Evolutionary conservation across 2,888 invertebrate species (phyloP).

Genomic region (Tholera decimalis): DNA sequence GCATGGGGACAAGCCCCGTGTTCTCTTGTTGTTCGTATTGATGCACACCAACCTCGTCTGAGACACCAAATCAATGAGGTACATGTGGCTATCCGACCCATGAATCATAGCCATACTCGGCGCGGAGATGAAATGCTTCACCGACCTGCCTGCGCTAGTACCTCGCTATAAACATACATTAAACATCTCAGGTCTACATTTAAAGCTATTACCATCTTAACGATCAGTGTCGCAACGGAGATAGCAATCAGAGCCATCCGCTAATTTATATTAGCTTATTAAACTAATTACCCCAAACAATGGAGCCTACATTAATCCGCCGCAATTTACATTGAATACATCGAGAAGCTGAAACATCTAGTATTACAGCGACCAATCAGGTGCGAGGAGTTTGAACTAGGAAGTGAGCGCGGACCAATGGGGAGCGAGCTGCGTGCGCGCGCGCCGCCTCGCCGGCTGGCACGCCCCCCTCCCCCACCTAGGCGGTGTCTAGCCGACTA

Average conservation of each 20-base stretch:
- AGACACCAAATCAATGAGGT: no score
- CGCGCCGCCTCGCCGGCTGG: conserved; percentile 74
- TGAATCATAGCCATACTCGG: conserved; percentile 8
- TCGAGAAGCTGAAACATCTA: conserved; percentile 56
- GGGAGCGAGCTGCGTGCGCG: conserved; percentile 65
- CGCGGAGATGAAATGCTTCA: conserved; percentile 13
- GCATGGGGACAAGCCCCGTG: no score
- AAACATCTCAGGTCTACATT: conserved; percentile 23
- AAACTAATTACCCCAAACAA: conserved; percentile 65
- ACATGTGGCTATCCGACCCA: no score
- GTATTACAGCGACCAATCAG: conserved; percentile 53
- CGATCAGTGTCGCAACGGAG: conserved; percentile 56
- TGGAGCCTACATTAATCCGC: conserved; percentile 64
- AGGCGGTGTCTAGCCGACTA: conserved; percentile 59
- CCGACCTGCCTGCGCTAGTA: not conserved
- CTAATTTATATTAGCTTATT: conserved; percentile 59
- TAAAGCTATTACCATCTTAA: conserved; percentile 49
- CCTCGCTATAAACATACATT: conserved; percentile 15
- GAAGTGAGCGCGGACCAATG: conserved; percentile 61
- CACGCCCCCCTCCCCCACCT: conserved; percentile 62
- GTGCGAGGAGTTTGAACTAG: conserved; percentile 53
- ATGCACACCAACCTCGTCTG: no score
- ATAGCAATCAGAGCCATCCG: conserved; percentile 52
- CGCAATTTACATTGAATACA: conserved; percentile 65
- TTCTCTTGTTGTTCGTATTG: no score